These are phyloP conservation scores for Arge pagana DNA, from an alignment of 2,888 invertebrate genomes.

Conservation along the genomic window DNA sequence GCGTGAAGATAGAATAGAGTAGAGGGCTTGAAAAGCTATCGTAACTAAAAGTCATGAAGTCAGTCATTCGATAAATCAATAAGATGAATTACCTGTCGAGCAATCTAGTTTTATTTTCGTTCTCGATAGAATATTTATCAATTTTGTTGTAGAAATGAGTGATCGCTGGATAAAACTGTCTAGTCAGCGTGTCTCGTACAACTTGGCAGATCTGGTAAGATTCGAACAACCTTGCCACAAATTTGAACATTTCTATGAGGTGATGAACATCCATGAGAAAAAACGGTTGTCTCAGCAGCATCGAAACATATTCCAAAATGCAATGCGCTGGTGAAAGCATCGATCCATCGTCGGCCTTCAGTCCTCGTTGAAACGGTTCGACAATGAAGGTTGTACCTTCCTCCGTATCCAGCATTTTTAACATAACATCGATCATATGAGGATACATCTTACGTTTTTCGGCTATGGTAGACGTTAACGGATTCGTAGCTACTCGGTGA, in stretches of 20 bases:
- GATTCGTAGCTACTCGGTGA: slow-evolving; percentile 43
- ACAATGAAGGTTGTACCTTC: slow-evolving; percentile 48
- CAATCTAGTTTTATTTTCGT: slow-evolving; percentile 49
- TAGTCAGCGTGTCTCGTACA: slow-evolving; percentile 37
- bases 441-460: slow-evolving; percentile 45
- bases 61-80: not conserved
- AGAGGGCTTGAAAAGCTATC: not conserved
- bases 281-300: slow-evolving; percentile 48
- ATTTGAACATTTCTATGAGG: slow-evolving; percentile 40
- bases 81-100: slow-evolving; percentile 45
- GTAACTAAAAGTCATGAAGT: not conserved
- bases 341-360: slow-evolving; percentile 35
- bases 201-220: slow-evolving; percentile 43
- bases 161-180: slow-evolving; percentile 46
- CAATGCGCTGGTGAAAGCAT: slow-evolving; percentile 40
- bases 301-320: slow-evolving; percentile 40
- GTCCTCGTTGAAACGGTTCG: too few species aligned
- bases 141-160: slow-evolving; percentile 49
- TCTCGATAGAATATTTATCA: slow-evolving; percentile 50
- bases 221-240: slow-evolving; percentile 46
- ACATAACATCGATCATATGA: slow-evolving; percentile 46
- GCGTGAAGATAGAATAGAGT: too few species aligned
- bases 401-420: slow-evolving; percentile 44
- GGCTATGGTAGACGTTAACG: slow-evolving; percentile 36
- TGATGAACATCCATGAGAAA: slow-evolving; percentile 51